Percentiles rank a stretch among this genome's conserved stretches.
phyloP scores from a whole-genome alignment of 1,140 invertebrate genomes.

The Micrasema minimum region DNA sequence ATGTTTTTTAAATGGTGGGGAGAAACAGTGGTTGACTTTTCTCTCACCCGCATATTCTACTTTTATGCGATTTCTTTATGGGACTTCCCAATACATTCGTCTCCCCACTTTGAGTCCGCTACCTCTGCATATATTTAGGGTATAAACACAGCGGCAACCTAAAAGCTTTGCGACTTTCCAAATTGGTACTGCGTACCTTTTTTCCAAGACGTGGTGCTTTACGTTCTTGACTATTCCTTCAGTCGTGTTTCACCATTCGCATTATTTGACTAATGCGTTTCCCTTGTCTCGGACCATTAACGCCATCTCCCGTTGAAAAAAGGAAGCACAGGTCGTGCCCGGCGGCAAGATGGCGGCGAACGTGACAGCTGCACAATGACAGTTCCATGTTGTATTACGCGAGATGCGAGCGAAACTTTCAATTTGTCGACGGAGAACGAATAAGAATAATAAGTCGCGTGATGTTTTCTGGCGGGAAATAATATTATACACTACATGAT shows the following conservation, averaged over 20 bases:
- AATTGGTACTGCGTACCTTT: slow-evolving; percentile 14
- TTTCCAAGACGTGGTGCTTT: slow-evolving; percentile 26
- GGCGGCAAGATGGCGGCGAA: slow-evolving; percentile 42
- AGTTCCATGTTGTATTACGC: slow-evolving; percentile 6
- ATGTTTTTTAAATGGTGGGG: too few species aligned
- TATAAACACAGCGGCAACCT: slow-evolving; percentile 9
- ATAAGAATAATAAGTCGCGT: slow-evolving; percentile 15
- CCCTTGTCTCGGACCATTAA: slow-evolving; percentile 51
- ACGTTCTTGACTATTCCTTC: slow-evolving; percentile 6
- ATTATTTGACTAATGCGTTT: slow-evolving; percentile 53
- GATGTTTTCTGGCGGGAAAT: neutral
- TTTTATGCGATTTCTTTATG: neutral
- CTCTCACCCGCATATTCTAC: too few species aligned
- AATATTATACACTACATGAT: slow-evolving; percentile 22
- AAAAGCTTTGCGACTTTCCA: slow-evolving; percentile 33
- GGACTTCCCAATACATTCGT: slow-evolving; percentile 3
- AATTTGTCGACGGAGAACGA: slow-evolving; percentile 21
- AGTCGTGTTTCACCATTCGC: slow-evolving; percentile 24
- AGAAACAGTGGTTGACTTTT: too few species aligned
- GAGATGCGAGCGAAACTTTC: slow-evolving; percentile 28
- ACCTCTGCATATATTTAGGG: slow-evolving; percentile 18
- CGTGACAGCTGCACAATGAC: slow-evolving; percentile 41
- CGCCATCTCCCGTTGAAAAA: slow-evolving; percentile 43
- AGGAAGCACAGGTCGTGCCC: slow-evolving; percentile 41
- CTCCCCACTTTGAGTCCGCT: slow-evolving; percentile 2